These are phyloP conservation scores for Thalassoma bifasciatum DNA, from an alignment of 2,113 vertebrate genomes.

Conservation along the genomic window DNA sequence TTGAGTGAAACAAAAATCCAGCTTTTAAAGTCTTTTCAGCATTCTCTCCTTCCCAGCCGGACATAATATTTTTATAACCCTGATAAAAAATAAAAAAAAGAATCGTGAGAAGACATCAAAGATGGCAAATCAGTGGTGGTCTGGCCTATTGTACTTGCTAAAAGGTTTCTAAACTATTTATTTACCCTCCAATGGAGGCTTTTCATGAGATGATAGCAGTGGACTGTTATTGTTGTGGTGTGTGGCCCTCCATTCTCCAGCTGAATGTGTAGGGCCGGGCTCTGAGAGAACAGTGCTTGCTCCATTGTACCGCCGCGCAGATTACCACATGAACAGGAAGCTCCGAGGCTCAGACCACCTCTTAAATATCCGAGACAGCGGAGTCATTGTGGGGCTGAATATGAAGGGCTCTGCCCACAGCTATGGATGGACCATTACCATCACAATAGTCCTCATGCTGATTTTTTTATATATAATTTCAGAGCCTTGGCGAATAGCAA, in stretches of 20 bases:
- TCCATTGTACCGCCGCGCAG: constrained; percentile 60
- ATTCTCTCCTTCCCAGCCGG: constrained; percentile 7
- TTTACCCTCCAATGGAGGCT: constrained; percentile 71
- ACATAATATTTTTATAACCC: constrained; percentile 49
- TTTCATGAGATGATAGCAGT: constrained; percentile 65
- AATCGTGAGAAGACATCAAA: constrained; percentile 59
- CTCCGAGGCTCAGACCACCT: constrained; percentile 61
- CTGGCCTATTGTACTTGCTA: constrained; percentile 56
- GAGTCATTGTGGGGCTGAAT: constrained; percentile 66
- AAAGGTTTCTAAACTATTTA: constrained; percentile 73
- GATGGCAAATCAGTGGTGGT: constrained; percentile 55
- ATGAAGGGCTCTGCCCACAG: constrained; percentile 52
- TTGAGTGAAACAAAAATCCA: constrained; percentile 38
- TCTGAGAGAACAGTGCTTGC: constrained; percentile 43
- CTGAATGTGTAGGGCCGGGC: constrained; percentile 57
- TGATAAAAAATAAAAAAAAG: constrained; percentile 22
- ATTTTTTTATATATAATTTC: constrained; percentile 29
- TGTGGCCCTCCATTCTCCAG: constrained; percentile 67
- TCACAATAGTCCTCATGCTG: constrained; percentile 69
- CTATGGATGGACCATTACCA: constrained; percentile 67
- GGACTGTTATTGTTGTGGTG: constrained; percentile 65
- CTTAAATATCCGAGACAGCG: constrained; percentile 60
- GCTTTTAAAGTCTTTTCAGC: constrained; percentile 38
- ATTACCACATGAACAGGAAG: constrained; percentile 82
- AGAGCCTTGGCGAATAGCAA: constrained; percentile 25